Base-by-base conservation (phyloP, 2,797 vertebrate species). In the Phalloptychus januarius region DNA sequence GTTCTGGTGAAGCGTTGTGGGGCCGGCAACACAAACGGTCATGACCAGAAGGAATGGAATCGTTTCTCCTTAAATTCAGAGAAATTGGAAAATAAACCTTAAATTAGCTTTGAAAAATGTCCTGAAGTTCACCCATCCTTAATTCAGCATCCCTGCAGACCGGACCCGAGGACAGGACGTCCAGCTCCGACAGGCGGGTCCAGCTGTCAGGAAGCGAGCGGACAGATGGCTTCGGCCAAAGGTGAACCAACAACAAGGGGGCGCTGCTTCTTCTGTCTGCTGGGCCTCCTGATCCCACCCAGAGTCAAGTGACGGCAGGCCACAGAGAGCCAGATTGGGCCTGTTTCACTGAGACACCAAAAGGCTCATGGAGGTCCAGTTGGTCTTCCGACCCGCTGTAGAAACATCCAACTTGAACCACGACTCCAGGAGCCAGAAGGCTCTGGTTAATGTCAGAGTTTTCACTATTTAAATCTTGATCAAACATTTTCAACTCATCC, bases 141-240 rank as follows among this genome's bases (percentile, higher is more conserved):
- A 54, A 79, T 79, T 84, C 73, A 67, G 71, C 70, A 86, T 78
- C 86, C 86, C 89, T 33, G 33, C 88, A 85, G 90, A 89, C 85
- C 63, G 73, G 91, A 88, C 78, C 72, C 75, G 25, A 67, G 85
- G 87, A 93, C 86, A 90, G 90, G 87, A 80, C 74, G 78, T 87
- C 89, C 84, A 73, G 88, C 84, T 92, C 92, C 94, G 93, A 95
- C 84, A 63, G 93, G 85, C 90, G 81, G 81, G 93, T 95, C 91
- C 95, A 96, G 95, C 94, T 96, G 95, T 94, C 92, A 90, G 87
- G 79, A 93, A 90, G 93, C 79, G 50, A 84, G 84, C 28, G 50
- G 91, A 95, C 95, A 96, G 95, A 95, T 96, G 95, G 95, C 79
- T 71, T 80, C 84, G 90, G 90, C 88, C 92, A 86, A 90, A 95